Evolutionary conservation across 2,888 invertebrate species (phyloP), one percentile per base, ranked within the genome.

Genomic region (Agriotes lineatus): DNA sequence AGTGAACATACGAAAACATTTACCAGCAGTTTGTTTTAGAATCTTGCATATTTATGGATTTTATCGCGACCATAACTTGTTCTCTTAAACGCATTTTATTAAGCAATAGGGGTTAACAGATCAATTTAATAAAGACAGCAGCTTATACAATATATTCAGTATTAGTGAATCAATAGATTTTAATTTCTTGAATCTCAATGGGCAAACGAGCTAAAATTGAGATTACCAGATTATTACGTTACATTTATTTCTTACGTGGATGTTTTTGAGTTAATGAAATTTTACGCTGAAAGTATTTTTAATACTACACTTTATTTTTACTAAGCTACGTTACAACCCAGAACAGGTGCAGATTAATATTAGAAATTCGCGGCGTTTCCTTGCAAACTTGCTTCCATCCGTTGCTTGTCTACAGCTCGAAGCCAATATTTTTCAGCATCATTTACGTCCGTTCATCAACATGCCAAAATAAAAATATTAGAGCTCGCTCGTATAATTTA

Each of bases 321-420:
- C 48, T 6, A 18, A 18, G n/a, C 48, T 10, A 18, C 5, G n/a
- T 22, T 12, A 42, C 16, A 42, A 42, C 25, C 12, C 12, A 48
- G 1, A 48, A 25, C 48, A 48, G 48, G 48, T 48, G 48, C 48
- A 48, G 22, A 48, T 48, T 48, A 48, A 48, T 48, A 48, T 48
- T 48, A 48, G 48, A 48, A 45, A 20, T 22, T 6, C 22, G n/a
- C n/a, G n/a, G 12, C 25, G 20, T 25, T 48, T 20, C 12, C 22
- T 12, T 20, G 3, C 9, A 19, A 6, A 22, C 20, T 22, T 4
- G 20, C 12, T 48, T 12, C 20, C 20, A 20, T 48, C 20, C 19
- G 25, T 44, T 5, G 14, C 10, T 45, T 20, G 3, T 18, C 10
- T n/a, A n/a, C n/a, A n/a, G n/a, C n/a, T 20, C 4, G 20, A 10